Percentiles rank a stretch among this genome's conserved stretches.
phyloP scores from a whole-genome alignment of 2,888 invertebrate species.

The Muscina levida region DNA sequence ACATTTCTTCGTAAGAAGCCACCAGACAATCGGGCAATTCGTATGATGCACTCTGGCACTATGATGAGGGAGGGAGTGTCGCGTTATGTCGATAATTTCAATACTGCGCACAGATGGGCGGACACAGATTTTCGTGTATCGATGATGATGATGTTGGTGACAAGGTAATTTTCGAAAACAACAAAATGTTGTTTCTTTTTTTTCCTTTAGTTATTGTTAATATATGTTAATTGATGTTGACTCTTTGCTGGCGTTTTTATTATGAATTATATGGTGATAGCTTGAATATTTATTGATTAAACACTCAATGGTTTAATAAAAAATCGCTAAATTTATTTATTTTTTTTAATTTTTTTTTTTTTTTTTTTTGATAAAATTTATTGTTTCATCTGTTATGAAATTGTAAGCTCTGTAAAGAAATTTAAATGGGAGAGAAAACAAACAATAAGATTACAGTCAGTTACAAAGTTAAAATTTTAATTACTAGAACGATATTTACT shows the following conservation, averaged over 20 bases:
- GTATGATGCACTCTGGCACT: conserved; percentile 52
- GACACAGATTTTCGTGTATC: no score
- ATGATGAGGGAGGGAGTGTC: background rate
- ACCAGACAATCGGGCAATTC: conserved; percentile 48
- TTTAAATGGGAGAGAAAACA: conserved; percentile 54
- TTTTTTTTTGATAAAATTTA: conserved; percentile 31
- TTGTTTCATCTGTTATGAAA: conserved; percentile 38
- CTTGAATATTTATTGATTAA: conserved; percentile 40
- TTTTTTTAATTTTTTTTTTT: conserved; percentile 22
- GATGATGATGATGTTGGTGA: conserved; percentile 8
- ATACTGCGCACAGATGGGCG: no score
- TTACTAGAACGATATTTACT: no score
- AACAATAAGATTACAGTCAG: background rate
- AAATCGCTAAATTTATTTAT: conserved; percentile 39
- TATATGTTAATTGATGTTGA: conserved; percentile 23
- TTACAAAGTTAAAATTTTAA: no score
- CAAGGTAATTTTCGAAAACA: conserved; percentile 10
- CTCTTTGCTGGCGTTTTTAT: conserved; percentile 6
- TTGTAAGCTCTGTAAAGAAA: conserved; percentile 67
- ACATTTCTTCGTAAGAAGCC: conserved; percentile 75
- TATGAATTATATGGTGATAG: conserved; percentile 33
- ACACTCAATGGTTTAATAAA: conserved; percentile 24
- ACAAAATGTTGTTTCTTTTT: conserved; percentile 30
- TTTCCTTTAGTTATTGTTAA: conserved; percentile 27
- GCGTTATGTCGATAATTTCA: no score